Evolutionary conservation across 2,888 invertebrate species (phyloP).

Genomic region (Antheraea assamensis): DNA sequence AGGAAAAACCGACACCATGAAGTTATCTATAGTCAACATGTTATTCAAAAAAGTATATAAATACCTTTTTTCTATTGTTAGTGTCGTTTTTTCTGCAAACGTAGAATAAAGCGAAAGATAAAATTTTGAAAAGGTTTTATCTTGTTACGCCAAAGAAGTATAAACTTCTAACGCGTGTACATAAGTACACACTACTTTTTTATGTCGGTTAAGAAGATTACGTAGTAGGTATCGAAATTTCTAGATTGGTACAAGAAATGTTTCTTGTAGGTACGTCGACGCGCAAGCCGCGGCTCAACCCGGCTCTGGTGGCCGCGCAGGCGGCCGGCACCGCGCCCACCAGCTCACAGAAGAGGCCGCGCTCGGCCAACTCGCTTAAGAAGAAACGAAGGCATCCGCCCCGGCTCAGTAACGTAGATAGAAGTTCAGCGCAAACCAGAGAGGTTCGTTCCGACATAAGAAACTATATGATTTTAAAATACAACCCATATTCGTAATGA

Average conservation of each 20-base stretch:
- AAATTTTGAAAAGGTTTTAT: too few relatives aligned
- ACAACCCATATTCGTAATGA: background rate
- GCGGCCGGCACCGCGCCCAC: slow-evolving; percentile 85
- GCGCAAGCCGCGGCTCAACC: slow-evolving; percentile 97
- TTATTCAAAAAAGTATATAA: too few relatives aligned
- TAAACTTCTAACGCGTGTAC: too few relatives aligned
- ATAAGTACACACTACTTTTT: too few relatives aligned
- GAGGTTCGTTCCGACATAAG: slow-evolving; percentile 82
- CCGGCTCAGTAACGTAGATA: slow-evolving; percentile 94
- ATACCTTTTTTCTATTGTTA: too few relatives aligned
- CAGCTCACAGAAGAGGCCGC: slow-evolving; percentile 72
- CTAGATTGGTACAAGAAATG: background rate
- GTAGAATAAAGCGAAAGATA: too few relatives aligned
- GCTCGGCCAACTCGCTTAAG: slow-evolving; percentile 82
- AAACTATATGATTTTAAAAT: background rate
- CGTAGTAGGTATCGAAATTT: too few relatives aligned
- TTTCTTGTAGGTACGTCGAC: slow-evolving; percentile 88
- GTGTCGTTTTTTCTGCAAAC: too few relatives aligned
- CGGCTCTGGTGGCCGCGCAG: slow-evolving; percentile 97
- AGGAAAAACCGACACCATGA: too few relatives aligned
- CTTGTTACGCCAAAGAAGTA: too few relatives aligned
- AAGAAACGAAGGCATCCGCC: slow-evolving; percentile 87
- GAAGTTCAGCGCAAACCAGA: slow-evolving; percentile 95
- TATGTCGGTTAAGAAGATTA: too few relatives aligned
- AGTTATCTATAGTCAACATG: too few relatives aligned